These are phyloP conservation scores for Macrophya alboannulata DNA, from an alignment of 2,888 invertebrate species.

Conservation along the genomic window DNA sequence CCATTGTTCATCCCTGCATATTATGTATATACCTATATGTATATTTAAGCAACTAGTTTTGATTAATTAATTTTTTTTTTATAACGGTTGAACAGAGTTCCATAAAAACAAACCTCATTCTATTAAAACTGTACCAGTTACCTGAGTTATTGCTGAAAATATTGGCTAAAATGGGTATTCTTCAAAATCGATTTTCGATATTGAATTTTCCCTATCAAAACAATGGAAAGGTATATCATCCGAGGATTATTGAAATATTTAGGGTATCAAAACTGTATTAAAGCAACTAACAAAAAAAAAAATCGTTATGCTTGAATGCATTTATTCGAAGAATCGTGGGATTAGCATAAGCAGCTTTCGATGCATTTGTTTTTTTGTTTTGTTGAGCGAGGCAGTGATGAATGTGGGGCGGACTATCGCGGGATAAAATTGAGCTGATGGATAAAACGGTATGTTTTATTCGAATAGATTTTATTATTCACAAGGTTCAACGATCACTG, in stretches of 20 bases:
- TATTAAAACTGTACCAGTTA: neutral
- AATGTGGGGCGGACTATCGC: constrained; percentile 4
- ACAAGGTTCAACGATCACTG: neutral
- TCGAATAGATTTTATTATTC: constrained; percentile 9
- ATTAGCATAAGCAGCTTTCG: constrained; percentile 6
- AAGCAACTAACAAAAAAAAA: neutral
- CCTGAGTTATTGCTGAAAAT: neutral
- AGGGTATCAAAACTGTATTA: neutral
- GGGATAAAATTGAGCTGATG: neutral
- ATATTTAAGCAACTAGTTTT: neutral
- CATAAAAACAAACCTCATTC: neutral
- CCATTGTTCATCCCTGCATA: constrained; percentile 17
- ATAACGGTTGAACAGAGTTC: neutral
- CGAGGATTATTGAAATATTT: neutral
- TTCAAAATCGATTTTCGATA: neutral
- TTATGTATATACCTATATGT: neutral
- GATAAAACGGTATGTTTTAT: neutral
- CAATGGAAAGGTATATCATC: neutral
- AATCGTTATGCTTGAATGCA: neutral
- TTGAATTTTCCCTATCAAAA: neutral
- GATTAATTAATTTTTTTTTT: constrained; percentile 36
- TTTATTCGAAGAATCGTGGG: neutral
- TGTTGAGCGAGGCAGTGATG: constrained; percentile 25
- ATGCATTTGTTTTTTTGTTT: neutral
- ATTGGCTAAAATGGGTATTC: neutral